Percentiles rank a stretch among this genome's conserved stretches.
These are phyloP conservation scores for Pseudomugil tenellus DNA, from an alignment of 2,797 vertebrate species.

Conservation along the genomic window DNA sequence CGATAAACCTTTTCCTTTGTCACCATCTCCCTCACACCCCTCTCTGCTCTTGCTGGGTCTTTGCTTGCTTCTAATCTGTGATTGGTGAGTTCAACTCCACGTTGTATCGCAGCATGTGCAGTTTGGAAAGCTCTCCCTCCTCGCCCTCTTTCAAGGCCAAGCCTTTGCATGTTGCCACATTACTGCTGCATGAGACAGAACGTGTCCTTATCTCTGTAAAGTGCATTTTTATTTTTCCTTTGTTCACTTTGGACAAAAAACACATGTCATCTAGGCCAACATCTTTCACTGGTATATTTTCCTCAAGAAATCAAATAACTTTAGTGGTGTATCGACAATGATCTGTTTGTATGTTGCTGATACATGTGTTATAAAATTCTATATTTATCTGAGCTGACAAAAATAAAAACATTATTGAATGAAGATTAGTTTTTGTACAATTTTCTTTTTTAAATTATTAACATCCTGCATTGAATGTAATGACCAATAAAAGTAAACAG, in stretches of 20 bases:
- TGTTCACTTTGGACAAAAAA: conserved; percentile 6
- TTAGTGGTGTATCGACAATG: background rate
- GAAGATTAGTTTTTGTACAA: no score
- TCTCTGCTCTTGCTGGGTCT: conserved; percentile 85
- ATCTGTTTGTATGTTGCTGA: background rate
- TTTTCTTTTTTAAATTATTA: no score
- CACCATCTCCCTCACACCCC: conserved; percentile 21
- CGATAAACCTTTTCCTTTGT: no score
- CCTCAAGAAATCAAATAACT: background rate
- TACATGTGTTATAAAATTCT: no score
- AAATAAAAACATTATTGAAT: no score
- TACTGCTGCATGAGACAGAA: conserved; percentile 63
- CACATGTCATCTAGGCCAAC: conserved; percentile 45
- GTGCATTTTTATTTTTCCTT: background rate
- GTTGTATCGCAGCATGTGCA: conserved; percentile 72
- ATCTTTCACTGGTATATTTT: background rate
- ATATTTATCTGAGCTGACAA: no score
- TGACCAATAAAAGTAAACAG: no score
- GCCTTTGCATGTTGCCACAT: conserved; percentile 61
- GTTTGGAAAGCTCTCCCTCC: conserved; percentile 37
- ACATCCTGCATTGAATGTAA: no score
- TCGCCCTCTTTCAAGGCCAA: conserved; percentile 17
- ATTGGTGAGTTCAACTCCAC: conserved; percentile 91
- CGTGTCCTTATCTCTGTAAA: conserved; percentile 9
- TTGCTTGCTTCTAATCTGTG: conserved; percentile 93